These are phyloP conservation scores for Tortricodes alternella DNA, from an alignment of 2,888 invertebrate genomes.

Conservation along the genomic window DNA sequence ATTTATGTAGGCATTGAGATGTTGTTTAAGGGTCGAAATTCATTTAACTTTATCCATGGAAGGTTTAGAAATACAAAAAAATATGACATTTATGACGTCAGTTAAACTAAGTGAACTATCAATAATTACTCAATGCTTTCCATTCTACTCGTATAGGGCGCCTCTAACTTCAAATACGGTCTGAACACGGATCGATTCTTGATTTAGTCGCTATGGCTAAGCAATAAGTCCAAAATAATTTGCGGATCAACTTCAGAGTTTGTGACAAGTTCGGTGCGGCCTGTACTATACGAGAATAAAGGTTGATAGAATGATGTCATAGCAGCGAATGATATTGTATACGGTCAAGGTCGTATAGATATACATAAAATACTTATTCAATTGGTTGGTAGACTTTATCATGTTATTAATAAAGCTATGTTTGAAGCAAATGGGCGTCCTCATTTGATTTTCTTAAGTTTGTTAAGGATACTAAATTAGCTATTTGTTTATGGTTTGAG, in stretches of 20 bases:
- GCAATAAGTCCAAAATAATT: too few relatives aligned
- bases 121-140: too few relatives aligned
- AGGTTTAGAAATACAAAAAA: too few relatives aligned
- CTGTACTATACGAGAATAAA: not conserved
- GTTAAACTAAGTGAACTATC: too few relatives aligned
- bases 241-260: too few relatives aligned
- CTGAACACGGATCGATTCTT: too few relatives aligned
- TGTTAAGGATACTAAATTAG: not conserved
- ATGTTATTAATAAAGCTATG: not conserved
- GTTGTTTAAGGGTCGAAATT: too few relatives aligned
- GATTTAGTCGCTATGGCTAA: too few relatives aligned
- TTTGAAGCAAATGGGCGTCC: not conserved
- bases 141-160: too few relatives aligned
- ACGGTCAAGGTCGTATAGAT: conserved; percentile 24
- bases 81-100: too few relatives aligned
- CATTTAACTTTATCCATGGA: too few relatives aligned
- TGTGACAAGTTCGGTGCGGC: not conserved
- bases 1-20: not conserved
- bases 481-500: not conserved
- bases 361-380: conserved; percentile 1
- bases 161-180: too few relatives aligned
- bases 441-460: not conserved
- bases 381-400: conserved; percentile 1
- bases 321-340: conserved; percentile 10
- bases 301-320: conserved; percentile 15